Evolutionary conservation across 2,888 invertebrate genomes (phyloP), one percentile per base, ranked within the genome.

Genomic region (Phorcus lineatus): DNA sequence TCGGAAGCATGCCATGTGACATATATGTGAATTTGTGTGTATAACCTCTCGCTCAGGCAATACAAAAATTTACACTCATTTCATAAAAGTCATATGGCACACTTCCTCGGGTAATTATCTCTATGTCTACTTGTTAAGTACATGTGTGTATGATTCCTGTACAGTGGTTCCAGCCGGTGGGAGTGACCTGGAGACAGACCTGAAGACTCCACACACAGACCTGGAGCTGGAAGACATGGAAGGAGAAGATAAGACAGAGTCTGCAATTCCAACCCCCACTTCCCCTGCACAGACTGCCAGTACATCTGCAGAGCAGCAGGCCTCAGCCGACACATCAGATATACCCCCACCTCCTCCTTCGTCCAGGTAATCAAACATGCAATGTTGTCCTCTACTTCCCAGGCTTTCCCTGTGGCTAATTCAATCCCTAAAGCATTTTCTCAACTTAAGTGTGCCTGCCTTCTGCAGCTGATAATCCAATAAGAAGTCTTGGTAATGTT

Each of bases 221-320:
- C 36, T 74, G 22, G 22, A 31, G 13, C 53, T 67, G 24, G 53
- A 53, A 22, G 74, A 79, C 24, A 31, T 28, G 54, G 36, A 74
- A 31, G 74, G 28, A 17, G 74, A 74, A 7, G 36, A 70, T 13
- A 77, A 77, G 52, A 77, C 80, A 22, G 83, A 83, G 52, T 62
- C 80, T 6, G 77, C 77, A 9, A 80, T 70, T n/a, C 28, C 74
- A n/a, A 76, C 57, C 36, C 66, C 53, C n/a, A 36, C 28, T 17
- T 24, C 67, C n/a, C 52, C 53, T 2, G 47, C 78, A 16, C 55
- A 16, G 19, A 66, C 47, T 16, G 55, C 77, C 47, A 52, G 54
- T 19, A 24, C 19, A 67, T 28, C 31, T 16, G 24, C 4, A 9
- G 31, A 28, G 6, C 70, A 28, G n/a, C 70, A 19, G 24, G 11